phyloP scores from a whole-genome alignment of 2,797 vertebrate genomes.

The Amblyraja radiata region DNA sequence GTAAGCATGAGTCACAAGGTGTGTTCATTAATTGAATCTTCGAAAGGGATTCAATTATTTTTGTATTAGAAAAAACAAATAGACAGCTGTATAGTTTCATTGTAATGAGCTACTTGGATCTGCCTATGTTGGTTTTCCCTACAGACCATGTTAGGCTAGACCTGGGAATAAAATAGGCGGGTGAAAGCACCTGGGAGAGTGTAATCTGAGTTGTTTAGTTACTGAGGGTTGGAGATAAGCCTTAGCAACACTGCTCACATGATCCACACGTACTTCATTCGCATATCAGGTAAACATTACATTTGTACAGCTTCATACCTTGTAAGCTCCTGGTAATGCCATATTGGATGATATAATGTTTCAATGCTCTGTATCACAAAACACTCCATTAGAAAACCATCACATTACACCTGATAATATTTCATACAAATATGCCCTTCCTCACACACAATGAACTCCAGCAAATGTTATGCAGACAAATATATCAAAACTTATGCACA shows the following conservation, averaged over 20 bases:
- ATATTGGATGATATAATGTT: neutral
- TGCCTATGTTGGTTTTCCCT: neutral
- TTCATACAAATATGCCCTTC: neutral
- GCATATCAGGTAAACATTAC: slow-evolving; percentile 9
- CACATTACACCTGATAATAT: neutral
- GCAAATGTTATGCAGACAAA: neutral
- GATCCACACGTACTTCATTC: neutral
- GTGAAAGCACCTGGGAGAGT: slow-evolving; percentile 1
- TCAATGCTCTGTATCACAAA: neutral
- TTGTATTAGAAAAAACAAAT: neutral
- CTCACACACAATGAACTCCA: neutral
- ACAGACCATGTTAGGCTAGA: neutral
- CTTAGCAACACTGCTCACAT: slow-evolving; percentile 14
- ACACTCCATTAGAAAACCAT: neutral
- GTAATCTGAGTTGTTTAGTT: neutral
- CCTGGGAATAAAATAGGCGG: neutral
- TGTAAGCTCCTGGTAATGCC: neutral
- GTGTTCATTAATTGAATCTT: neutral
- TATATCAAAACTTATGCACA: neutral
- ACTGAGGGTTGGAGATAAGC: neutral
- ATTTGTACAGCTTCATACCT: neutral
- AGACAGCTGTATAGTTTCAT: neutral
- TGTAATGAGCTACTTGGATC: neutral
- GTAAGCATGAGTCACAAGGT: neutral
- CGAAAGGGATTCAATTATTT: neutral